Percentiles rank a stretch among this genome's conserved stretches.
Conservation (phyloP, 2,888 invertebrate species). For the Hydrotaea cyrtoneurina region DNA sequence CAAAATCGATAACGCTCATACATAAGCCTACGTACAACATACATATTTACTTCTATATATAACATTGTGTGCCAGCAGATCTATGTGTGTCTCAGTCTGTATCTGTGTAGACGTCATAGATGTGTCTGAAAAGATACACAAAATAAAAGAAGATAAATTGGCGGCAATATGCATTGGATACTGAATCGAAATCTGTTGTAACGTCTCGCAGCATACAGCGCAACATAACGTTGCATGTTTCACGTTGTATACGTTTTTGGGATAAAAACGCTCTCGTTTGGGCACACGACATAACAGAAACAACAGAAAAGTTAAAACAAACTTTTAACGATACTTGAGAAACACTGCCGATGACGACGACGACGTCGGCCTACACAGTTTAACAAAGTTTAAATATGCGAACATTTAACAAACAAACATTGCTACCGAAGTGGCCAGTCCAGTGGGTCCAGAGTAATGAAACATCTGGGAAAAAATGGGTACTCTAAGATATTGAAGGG, state of each 20-base stretch:
- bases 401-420: background rate
- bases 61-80: background rate
- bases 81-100: background rate
- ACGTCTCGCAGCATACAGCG: background rate
- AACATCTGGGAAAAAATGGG: no score
- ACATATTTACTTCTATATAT: background rate
- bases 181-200: background rate
- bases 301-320: constrained; percentile 12
- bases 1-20: constrained; percentile 47
- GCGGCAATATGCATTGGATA: constrained; percentile 39
- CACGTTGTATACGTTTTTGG: background rate
- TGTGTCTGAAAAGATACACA: constrained; percentile 5
- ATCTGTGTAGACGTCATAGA: background rate
- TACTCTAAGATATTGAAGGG: no score
- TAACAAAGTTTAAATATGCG: constrained; percentile 31
- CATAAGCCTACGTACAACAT: background rate
- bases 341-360: no score
- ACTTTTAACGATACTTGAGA: constrained; percentile 32
- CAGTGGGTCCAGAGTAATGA: no score
- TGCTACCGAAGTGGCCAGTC: background rate
- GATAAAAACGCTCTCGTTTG: background rate
- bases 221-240: constrained; percentile 36
- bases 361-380: constrained; percentile 46
- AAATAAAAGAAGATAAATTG: constrained; percentile 51
- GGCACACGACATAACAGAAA: background rate